Evolutionary conservation across 37 sponge, comb jelly and placozoan species (phyloP).

Genomic region (Beroe ovata): DNA sequence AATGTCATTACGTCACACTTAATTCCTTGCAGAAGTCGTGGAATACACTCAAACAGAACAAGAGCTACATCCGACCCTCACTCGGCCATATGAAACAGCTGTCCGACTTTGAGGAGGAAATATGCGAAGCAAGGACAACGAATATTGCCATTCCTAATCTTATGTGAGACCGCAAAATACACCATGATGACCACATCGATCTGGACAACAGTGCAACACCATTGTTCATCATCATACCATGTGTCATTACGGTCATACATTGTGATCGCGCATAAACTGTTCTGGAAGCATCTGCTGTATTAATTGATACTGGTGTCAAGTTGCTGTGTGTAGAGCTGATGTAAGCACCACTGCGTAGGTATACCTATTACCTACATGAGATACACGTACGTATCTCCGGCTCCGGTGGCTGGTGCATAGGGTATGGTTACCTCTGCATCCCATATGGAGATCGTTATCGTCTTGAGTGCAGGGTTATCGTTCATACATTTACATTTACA

Average conservation of each 20-base stretch:
- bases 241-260: no score
- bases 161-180: not conserved
- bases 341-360: no score
- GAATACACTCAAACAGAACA: conserved; percentile 70
- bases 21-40: conserved; percentile 73
- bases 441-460: no score
- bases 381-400: no score
- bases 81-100: conserved; percentile 75
- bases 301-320: not conserved
- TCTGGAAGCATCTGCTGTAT: no score
- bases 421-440: no score
- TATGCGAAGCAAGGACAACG: conserved; percentile 70
- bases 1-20: not conserved
- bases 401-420: no score
- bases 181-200: not conserved
- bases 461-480: no score
- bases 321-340: not conserved
- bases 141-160: conserved; percentile 68
- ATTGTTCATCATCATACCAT: no score
- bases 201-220: no score
- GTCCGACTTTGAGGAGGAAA: conserved; percentile 73
- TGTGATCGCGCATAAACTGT: no score
- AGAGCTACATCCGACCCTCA: conserved; percentile 73
- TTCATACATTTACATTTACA: not conserved
- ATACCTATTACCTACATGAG: no score